phyloP scores from a whole-genome alignment of 2,113 vertebrate species.

The Trematocara macrostoma region DNA sequence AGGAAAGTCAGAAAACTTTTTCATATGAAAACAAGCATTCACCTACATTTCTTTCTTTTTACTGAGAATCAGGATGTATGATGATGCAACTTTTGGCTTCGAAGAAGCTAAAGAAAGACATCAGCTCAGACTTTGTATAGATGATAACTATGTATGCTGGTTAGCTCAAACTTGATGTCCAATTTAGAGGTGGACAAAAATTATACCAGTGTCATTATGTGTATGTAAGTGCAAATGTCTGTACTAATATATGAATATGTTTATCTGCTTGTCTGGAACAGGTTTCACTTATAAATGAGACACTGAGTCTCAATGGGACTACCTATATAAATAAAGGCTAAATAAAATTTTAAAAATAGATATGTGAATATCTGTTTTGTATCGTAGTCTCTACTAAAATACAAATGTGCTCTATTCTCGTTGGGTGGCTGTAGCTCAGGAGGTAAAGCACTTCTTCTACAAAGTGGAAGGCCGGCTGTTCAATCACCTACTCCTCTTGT shows the following conservation, averaged over 20 bases:
- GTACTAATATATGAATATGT: slow-evolving; percentile 37
- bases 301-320: background rate
- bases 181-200: background rate
- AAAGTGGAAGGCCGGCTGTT: background rate
- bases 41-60: background rate
- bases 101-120: background rate
- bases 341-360: background rate
- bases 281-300: background rate
- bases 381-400: slow-evolving; percentile 45
- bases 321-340: background rate
- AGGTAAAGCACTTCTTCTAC: background rate
- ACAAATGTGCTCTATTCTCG: slow-evolving; percentile 51
- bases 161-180: background rate
- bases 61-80: background rate
- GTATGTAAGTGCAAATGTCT: background rate
- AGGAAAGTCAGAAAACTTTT: background rate
- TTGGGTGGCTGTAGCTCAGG: background rate
- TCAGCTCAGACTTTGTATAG: background rate
- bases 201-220: background rate
- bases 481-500: background rate
- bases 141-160: background rate
- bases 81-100: background rate
- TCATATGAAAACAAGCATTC: background rate
- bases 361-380: slow-evolving; percentile 63
- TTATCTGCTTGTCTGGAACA: background rate